These are phyloP conservation scores for Blomia tropicalis DNA, from an alignment of 2,888 invertebrate species.

Conservation along the genomic window DNA sequence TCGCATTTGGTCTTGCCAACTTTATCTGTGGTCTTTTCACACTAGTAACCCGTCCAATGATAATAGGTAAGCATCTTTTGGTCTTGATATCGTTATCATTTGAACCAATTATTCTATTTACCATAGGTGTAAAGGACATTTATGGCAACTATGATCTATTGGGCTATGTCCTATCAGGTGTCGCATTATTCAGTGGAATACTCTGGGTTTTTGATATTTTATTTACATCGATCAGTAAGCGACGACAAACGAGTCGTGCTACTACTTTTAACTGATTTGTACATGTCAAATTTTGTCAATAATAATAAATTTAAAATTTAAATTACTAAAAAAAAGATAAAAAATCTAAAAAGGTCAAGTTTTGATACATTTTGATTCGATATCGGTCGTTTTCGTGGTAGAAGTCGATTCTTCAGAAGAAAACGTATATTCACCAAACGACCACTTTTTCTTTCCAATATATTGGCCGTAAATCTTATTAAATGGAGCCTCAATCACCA, in stretches of 20 bases:
- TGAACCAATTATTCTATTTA: background rate
- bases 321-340: background rate
- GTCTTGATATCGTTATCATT: background rate
- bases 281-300: no score
- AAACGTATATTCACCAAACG: background rate
- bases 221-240: background rate
- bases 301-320: background rate
- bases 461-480: background rate
- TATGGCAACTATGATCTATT: background rate
- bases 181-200: background rate
- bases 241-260: background rate
- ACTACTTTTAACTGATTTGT: no score
- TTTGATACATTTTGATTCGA: background rate
- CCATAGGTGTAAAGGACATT: background rate
- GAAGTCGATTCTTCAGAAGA: background rate
- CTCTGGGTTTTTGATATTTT: background rate
- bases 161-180: background rate
- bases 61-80: constrained; percentile 22
- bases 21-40: constrained; percentile 25
- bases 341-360: background rate
- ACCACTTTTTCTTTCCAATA: background rate
- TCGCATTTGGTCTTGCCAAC: constrained; percentile 27
- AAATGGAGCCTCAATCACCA: constrained; percentile 21
- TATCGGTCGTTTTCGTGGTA: background rate
- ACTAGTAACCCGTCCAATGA: constrained; percentile 16